A percentile compares a stretch with the other conserved stretches of the same genome.
These are phyloP conservation scores for Leptinotarsa rubiginosa DNA, from an alignment of 2,888 invertebrate genomes.

Conservation along the genomic window DNA sequence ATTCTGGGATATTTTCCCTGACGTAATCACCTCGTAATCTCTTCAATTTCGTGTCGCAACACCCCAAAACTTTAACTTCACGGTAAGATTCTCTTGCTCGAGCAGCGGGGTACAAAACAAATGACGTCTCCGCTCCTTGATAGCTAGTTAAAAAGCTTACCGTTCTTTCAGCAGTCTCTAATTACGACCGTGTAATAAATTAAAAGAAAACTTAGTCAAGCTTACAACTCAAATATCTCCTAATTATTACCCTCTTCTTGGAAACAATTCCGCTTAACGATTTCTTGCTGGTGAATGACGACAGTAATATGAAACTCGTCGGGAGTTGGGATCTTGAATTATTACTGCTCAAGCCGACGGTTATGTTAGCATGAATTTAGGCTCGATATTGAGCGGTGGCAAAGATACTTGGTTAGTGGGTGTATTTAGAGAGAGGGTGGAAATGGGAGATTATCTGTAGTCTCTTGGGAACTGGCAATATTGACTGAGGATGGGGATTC, in stretches of 20 bases:
- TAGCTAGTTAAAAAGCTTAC: conserved; percentile 13
- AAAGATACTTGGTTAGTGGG: neutral
- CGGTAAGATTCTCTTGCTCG: neutral
- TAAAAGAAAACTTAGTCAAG: conserved; percentile 16
- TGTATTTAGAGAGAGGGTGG: neutral
- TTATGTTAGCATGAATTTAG: conserved; percentile 2
- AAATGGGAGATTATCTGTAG: neutral
- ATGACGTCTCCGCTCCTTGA: conserved; percentile 4
- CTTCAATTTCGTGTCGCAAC: neutral
- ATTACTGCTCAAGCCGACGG: conserved; percentile 15
- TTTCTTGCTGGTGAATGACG: conserved; percentile 5
- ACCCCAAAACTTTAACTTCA: neutral
- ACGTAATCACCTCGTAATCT: neutral
- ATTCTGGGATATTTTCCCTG: neutral
- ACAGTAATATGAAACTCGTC: conserved; percentile 16
- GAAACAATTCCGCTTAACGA: conserved; percentile 18
- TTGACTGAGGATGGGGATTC: too few relatives aligned
- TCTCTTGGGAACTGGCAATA: too few relatives aligned
- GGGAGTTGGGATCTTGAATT: conserved; percentile 9
- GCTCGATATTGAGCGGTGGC: neutral
- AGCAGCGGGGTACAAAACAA: neutral
- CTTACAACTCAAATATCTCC: conserved; percentile 18
- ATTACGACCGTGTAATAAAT: conserved; percentile 17
- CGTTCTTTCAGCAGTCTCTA: neutral
- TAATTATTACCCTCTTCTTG: conserved; percentile 17